phyloP scores from a whole-genome alignment of 2,888 invertebrate species.

The Athalia cordata region DNA sequence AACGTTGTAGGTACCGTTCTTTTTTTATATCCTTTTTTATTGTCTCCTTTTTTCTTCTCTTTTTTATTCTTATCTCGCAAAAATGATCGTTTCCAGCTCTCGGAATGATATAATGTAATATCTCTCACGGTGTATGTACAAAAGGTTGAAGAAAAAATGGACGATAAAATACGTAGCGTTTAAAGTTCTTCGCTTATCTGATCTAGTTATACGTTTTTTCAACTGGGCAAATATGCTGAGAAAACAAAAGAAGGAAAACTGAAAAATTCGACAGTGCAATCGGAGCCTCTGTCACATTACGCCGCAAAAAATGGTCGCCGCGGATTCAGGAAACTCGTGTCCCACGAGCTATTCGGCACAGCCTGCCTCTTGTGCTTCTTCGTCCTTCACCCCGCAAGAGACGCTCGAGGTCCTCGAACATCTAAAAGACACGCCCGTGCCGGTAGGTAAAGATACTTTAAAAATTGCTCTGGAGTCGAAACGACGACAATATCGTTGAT shows the following conservation, averaged over 20 bases:
- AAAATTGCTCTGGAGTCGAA: constrained; percentile 41
- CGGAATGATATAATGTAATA: no score
- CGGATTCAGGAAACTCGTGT: constrained; percentile 43
- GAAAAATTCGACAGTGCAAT: neutral
- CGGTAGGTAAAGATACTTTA: constrained; percentile 32
- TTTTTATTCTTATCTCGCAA: no score
- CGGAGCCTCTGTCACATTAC: no score
- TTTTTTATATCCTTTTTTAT: neutral
- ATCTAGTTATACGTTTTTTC: neutral
- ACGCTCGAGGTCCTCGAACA: constrained; percentile 25
- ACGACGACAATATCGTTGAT: constrained; percentile 53
- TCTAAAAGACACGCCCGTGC: constrained; percentile 3
- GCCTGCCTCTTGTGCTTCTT: neutral
- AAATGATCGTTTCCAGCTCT: no score
- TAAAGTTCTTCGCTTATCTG: no score
- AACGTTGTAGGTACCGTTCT: neutral
- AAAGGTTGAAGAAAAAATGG: no score
- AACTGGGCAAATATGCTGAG: neutral
- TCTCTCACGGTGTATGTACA: no score
- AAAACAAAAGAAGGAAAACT: neutral
- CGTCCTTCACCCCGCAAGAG: constrained; percentile 2
- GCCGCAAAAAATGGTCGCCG: no score
- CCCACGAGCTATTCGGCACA: constrained; percentile 27
- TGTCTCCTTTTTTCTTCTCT: no score
- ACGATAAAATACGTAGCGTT: no score